A percentile compares a stretch with the other conserved stretches of the same genome.
Evolutionary conservation across 1,140 invertebrate genomes (phyloP).

Genomic region (Zaprionus davidi): DNA sequence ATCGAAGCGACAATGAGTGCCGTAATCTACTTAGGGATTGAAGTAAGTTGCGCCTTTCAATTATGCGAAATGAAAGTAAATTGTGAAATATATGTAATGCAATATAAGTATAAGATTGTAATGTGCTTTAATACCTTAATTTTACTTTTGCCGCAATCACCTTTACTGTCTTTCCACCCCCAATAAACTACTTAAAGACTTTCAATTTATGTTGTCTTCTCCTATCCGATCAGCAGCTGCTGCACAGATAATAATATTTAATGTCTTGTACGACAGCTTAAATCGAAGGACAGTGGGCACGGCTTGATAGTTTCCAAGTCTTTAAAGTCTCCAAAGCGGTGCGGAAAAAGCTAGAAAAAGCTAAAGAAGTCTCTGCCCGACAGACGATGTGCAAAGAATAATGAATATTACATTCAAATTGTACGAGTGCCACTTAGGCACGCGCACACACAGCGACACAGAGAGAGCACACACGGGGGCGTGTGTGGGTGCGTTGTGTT

Average conservation of each 20-base stretch:
- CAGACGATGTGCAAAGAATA: constrained; percentile 79
- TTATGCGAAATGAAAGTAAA: too few species aligned
- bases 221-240: not conserved
- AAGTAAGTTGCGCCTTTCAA: not conserved
- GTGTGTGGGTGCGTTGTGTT: constrained; percentile 6
- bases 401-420: constrained; percentile 83
- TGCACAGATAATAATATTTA: constrained; percentile 3
- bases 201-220: not conserved
- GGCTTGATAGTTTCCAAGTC: constrained; percentile 24
- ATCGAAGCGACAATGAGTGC: constrained; percentile 11
- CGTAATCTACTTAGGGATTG: not conserved
- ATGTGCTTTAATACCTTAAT: too few species aligned
- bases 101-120: too few species aligned
- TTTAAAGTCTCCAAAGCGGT: constrained; percentile 25
- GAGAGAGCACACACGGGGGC: not conserved
- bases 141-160: too few species aligned
- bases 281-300: not conserved
- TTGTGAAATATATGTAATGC: too few species aligned
- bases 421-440: constrained; percentile 80
- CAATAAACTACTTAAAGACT: not conserved
- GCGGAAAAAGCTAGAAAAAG: constrained; percentile 13
- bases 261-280: not conserved
- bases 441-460: constrained; percentile 41
- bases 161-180: too few species aligned
- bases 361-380: constrained; percentile 39